Percentiles rank a stretch among this genome's conserved stretches.
Evolutionary conservation across 2,888 invertebrate genomes (phyloP).

Genomic region (Podabrus alpinus): DNA sequence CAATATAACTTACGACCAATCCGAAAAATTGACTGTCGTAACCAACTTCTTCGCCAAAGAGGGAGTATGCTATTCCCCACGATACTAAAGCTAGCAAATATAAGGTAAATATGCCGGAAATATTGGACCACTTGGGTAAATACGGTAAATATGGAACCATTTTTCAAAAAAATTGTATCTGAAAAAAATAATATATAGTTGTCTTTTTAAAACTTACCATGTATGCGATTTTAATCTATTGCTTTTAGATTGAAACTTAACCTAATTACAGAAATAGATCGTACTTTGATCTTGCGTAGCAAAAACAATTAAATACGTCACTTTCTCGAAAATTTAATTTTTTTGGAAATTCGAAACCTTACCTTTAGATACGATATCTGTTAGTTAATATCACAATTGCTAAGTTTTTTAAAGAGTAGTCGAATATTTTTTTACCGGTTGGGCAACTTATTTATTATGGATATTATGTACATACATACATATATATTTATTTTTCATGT

Average conservation of each 20-base stretch:
- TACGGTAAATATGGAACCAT: background rate
- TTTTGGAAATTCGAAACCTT: background rate
- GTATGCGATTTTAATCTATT: background rate
- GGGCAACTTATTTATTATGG: no score
- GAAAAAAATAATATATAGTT: background rate
- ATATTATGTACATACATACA: no score
- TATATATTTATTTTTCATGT: background rate
- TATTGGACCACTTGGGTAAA: slow-evolving; percentile 40
- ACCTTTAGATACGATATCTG: no score
- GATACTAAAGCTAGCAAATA: slow-evolving; percentile 48
- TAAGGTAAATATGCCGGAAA: slow-evolving; percentile 43
- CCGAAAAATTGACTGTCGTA: slow-evolving; percentile 38
- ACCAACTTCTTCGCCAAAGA: slow-evolving; percentile 47
- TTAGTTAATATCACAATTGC: no score
- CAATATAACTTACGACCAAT: slow-evolving; percentile 34
- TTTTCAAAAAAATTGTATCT: background rate
- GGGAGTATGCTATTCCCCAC: slow-evolving; percentile 53
- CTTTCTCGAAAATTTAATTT: background rate
- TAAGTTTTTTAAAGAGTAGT: no score
- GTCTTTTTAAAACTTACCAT: background rate
- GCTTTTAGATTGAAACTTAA: background rate
- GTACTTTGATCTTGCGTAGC: background rate
- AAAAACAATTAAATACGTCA: background rate
- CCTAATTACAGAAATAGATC: background rate
- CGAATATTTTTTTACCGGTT: no score